Evolutionary conservation across 2,113 vertebrate genomes (phyloP), one percentile per base, ranked within the genome.

Genomic region (Nestor notabilis): DNA sequence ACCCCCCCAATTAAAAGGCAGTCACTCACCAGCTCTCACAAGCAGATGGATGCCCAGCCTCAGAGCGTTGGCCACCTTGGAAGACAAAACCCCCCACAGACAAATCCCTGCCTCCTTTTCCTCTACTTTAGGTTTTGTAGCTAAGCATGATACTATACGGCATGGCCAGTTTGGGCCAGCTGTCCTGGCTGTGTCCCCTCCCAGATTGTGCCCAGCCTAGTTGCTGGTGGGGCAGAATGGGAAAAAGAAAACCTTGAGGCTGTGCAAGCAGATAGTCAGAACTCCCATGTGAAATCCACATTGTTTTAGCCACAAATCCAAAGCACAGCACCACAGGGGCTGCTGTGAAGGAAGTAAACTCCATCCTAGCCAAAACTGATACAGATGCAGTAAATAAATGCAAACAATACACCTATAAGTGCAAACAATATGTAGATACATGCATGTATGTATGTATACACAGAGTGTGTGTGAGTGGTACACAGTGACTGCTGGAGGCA

Each of bases 331-430:
- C 7, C 52, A 43, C 63, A 39, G 74, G 3, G 5, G 14, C 37
- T 63, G 41, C 44, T 84, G 68, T 71, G 77, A 61, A 46, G 56
- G 29, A 87, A 55, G 23, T 20, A 47, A 61, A 66, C 41, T 28
- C 33, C 25, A 66, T 52, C 43, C 43, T 47, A 87, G 52, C 15
- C 44, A 39, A 43, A 81, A 6, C 3, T 0, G 0, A 15, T 41
- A 41, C 41, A 78, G 60, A 55, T 39, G 39, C 39, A 39, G 11
- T 35, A 89, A 79, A 79, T 63, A 16, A 28, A 46, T 39, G 25
- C 43, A 43, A 14, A 63, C 66, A 53, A 39, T 14, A 64, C 64
- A 49, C 15, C 28, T 64, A 35, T 18, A 69, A 85, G n/a, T 55
- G 21, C 66, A 46, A 14, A 50, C 10, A 60, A 39, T 28, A 50